phyloP scores from a whole-genome alignment of 2,888 invertebrate species.

The Watsonalla binaria region DNA sequence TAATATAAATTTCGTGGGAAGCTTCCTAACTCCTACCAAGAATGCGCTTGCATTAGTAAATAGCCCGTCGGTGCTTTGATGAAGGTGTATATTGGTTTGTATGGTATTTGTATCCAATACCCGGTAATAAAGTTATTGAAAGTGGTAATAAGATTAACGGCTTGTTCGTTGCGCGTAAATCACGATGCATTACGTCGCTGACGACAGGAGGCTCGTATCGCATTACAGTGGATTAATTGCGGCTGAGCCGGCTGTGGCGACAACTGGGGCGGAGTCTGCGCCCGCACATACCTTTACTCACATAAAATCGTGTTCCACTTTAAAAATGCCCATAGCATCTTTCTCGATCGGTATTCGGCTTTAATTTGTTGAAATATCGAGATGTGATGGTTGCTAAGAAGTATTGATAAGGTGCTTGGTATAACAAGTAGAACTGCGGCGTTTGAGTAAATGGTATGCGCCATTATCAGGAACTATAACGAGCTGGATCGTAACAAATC shows the following conservation, averaged over 20 bases:
- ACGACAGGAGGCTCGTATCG: conserved; percentile 71
- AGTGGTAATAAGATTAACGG: conserved; percentile 78
- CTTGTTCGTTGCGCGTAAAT: conserved; percentile 69
- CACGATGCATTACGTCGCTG: conserved; percentile 74
- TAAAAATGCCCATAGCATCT: conserved; percentile 4
- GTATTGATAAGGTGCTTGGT: conserved; percentile 48
- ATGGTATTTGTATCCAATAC: conserved; percentile 38
- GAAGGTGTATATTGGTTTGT: conserved; percentile 59
- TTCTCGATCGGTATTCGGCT: conserved; percentile 16
- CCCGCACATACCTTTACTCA: conserved; percentile 30
- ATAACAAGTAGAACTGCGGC: conserved; percentile 48
- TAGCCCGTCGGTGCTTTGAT: conserved; percentile 38
- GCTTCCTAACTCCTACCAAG: conserved; percentile 52
- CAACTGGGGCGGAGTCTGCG: conserved; percentile 49
- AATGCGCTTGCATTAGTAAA: conserved; percentile 36
- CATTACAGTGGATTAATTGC: conserved; percentile 75
- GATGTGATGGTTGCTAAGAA: conserved; percentile 42
- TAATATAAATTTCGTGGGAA: conserved; percentile 71
- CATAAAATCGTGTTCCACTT: conserved; percentile 13
- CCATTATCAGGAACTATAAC: conserved; percentile 65
- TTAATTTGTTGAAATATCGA: conserved; percentile 33
- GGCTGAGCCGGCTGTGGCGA: conserved; percentile 52
- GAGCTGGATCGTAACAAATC: conserved; percentile 65
- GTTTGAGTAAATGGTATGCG: conserved; percentile 64
- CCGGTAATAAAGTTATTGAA: conserved; percentile 76